Conservation (phyloP, 2,113 vertebrate species). For the Eolophus roseicapilla region DNA sequence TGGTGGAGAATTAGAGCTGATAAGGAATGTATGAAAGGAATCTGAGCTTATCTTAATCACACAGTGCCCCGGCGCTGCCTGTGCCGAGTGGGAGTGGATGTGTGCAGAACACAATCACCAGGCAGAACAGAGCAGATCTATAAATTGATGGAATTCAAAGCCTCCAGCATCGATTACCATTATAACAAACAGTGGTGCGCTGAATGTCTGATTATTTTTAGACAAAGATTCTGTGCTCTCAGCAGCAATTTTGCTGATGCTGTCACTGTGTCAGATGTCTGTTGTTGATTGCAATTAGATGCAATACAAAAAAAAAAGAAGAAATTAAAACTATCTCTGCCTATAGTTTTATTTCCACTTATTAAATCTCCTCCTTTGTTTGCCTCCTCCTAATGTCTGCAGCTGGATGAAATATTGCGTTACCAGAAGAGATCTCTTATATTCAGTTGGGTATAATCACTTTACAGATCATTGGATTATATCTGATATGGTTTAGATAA, state of each 20-base stretch:
- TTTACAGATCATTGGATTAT: slow-evolving; percentile 62
- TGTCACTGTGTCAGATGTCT: slow-evolving; percentile 98
- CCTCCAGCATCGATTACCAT: slow-evolving; percentile 99
- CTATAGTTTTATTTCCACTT: slow-evolving; percentile 82
- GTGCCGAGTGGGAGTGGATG: slow-evolving; percentile 67
- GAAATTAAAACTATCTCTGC: slow-evolving; percentile 85
- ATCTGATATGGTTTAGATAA: slow-evolving; percentile 47
- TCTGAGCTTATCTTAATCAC: slow-evolving; percentile 93
- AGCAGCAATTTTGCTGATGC: slow-evolving; percentile 99
- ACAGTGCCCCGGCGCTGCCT: slow-evolving; percentile 73
- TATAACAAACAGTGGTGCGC: slow-evolving; percentile 98
- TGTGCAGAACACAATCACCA: slow-evolving; percentile 87
- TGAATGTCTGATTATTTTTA: slow-evolving; percentile 99
- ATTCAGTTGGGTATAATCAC: slow-evolving; percentile 58
- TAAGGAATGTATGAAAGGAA: slow-evolving; percentile 92
- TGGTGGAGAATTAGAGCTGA: slow-evolving; percentile 85
- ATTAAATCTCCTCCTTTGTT: slow-evolving; percentile 82
- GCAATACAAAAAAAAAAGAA: slow-evolving; percentile 88
- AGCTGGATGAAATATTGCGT: slow-evolving; percentile 75
- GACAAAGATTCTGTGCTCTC: slow-evolving; percentile 99
- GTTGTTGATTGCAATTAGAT: slow-evolving; percentile 99
- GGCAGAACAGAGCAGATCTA: slow-evolving; percentile 99
- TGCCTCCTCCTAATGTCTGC: slow-evolving; percentile 74
- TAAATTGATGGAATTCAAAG: slow-evolving; percentile 99
- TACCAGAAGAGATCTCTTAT: slow-evolving; percentile 69